These are phyloP conservation scores for Lipophrys pholis DNA, from an alignment of 2,113 vertebrate species.

Conservation along the genomic window DNA sequence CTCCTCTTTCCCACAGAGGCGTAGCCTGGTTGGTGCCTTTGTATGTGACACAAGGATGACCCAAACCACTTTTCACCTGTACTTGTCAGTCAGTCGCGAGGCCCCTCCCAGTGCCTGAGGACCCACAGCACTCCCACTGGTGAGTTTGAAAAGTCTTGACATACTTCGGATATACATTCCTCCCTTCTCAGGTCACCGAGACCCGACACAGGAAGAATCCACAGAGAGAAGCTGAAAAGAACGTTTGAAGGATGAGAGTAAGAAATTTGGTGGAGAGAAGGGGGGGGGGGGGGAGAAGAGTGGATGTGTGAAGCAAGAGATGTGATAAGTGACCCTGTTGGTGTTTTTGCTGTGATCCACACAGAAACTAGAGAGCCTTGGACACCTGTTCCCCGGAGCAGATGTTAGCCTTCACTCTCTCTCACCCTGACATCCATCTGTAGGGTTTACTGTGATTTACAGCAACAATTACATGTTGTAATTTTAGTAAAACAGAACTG, in stretches of 20 bases:
- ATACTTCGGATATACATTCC: conserved; percentile 61
- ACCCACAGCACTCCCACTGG: conserved; percentile 10
- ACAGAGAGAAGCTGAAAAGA: conserved; percentile 13
- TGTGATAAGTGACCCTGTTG: conserved; percentile 31
- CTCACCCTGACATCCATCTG: conserved; percentile 25
- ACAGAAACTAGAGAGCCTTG: conserved; percentile 46
- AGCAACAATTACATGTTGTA: background rate
- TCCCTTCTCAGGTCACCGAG: conserved; percentile 66
- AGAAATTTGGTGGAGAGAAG: conserved; percentile 11
- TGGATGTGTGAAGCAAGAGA: conserved; percentile 10
- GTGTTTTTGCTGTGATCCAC: conserved; percentile 55
- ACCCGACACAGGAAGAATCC: conserved; percentile 47
- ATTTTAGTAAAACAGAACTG: background rate
- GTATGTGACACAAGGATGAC: conserved; percentile 63
- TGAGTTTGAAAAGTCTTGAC: conserved; percentile 62
- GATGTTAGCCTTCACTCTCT: conserved; percentile 57
- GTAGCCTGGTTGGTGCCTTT: conserved; percentile 71
- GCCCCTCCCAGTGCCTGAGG: conserved; percentile 50
- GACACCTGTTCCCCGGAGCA: conserved; percentile 77
- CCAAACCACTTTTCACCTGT: conserved; percentile 78
- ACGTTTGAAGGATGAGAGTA: conserved; percentile 17
- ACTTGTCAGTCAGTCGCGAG: conserved; percentile 74
- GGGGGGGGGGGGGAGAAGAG: conserved; percentile 15
- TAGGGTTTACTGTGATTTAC: background rate
- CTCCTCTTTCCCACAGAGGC: conserved; percentile 59